Evolutionary conservation across 2,797 vertebrate species (phyloP).

Genomic region (Falco peregrinus): DNA sequence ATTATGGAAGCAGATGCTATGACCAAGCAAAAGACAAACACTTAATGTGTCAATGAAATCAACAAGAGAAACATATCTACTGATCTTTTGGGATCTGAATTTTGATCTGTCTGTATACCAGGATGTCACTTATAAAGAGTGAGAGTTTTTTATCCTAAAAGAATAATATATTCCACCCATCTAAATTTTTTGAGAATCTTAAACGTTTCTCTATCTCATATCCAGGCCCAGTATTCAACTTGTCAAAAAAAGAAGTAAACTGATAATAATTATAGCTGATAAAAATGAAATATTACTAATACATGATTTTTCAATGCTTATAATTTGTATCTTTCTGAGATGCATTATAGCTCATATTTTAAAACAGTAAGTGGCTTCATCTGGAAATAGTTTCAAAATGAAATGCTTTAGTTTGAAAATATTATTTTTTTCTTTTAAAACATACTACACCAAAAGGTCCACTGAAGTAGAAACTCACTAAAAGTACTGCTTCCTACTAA

Average conservation of each 20-base stretch:
- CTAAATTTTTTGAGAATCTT: background rate
- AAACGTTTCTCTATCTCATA: background rate
- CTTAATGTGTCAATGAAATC: conserved; percentile 31
- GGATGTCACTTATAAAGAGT: background rate
- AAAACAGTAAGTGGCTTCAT: background rate
- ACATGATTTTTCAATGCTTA: background rate
- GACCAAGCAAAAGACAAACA: conserved; percentile 18
- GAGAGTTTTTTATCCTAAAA: background rate
- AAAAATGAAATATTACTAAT: background rate
- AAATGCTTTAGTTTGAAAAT: background rate
- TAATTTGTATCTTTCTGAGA: background rate
- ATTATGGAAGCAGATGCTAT: background rate
- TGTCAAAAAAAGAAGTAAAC: background rate
- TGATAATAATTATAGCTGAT: background rate
- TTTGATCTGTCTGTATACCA: background rate
- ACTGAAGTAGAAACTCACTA: background rate
- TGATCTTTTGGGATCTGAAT: background rate
- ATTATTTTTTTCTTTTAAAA: background rate
- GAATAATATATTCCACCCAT: background rate
- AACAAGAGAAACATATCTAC: background rate
- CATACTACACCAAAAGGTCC: background rate
- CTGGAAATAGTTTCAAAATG: background rate
- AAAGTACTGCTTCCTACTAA: background rate
- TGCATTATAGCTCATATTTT: background rate
- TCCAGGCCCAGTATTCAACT: background rate